phyloP scores from a whole-genome alignment of 2,888 invertebrate species.

The Xylota segnis region DNA sequence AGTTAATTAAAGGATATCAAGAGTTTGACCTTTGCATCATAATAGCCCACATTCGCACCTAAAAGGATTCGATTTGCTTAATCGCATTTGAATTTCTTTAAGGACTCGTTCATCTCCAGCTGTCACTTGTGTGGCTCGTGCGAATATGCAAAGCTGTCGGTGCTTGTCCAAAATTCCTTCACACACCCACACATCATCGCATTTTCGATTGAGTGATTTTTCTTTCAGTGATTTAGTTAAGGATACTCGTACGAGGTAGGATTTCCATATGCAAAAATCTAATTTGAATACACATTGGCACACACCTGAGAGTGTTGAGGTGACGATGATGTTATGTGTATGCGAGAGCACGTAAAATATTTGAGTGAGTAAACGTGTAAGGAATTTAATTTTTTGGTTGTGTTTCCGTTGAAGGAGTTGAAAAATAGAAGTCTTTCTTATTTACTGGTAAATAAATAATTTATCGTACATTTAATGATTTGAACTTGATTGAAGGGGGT shows the following conservation, averaged over 20 bases:
- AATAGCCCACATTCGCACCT: not conserved
- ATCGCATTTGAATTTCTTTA: constrained; percentile 43
- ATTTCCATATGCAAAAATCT: constrained; percentile 59
- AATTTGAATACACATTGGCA: constrained; percentile 72
- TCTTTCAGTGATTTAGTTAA: constrained; percentile 63
- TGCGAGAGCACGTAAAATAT: constrained; percentile 74
- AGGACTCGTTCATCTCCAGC: constrained; percentile 12
- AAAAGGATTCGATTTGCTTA: not conserved
- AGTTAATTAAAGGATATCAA: not conserved
- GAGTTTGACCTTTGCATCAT: too few species aligned
- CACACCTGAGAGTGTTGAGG: constrained; percentile 43
- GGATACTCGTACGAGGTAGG: constrained; percentile 34
- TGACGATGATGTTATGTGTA: constrained; percentile 54
- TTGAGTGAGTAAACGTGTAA: constrained; percentile 75
- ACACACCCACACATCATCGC: constrained; percentile 6
- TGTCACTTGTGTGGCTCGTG: constrained; percentile 32
- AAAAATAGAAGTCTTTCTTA: constrained; percentile 31
- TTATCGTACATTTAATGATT: constrained; percentile 31
- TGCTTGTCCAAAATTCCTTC: constrained; percentile 39
- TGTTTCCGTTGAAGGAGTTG: constrained; percentile 48
- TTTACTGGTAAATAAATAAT: constrained; percentile 61
- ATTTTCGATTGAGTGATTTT: constrained; percentile 65
- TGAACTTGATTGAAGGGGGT: constrained; percentile 17
- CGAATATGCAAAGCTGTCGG: constrained; percentile 42
- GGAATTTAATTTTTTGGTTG: constrained; percentile 63